Percentiles rank a stretch among this genome's conserved stretches.
phyloP scores from a whole-genome alignment of 2,113 vertebrate genomes.

The Phrynocephalus versicolor region DNA sequence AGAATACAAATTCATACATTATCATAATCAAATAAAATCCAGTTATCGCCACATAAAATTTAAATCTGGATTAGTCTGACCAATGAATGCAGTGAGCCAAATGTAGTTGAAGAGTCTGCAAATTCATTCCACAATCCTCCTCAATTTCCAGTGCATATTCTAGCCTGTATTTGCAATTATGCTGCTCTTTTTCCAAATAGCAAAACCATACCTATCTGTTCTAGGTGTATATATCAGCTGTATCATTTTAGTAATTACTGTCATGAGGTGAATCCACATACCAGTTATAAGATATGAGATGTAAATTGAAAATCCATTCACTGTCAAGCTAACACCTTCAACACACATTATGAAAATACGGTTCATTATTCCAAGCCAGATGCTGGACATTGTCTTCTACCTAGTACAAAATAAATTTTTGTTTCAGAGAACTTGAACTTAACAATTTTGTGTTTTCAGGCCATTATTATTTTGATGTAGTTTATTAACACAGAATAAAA shows the following conservation, averaged over 20 bases:
- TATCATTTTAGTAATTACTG: background rate
- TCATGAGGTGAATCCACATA: conserved; percentile 14
- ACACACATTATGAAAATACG: background rate
- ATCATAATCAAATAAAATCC: background rate
- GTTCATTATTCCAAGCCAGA: background rate
- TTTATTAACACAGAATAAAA: conserved; percentile 20
- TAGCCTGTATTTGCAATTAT: background rate
- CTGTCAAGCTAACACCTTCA: background rate
- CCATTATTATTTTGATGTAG: background rate
- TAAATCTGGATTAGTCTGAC: background rate
- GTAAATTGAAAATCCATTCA: background rate
- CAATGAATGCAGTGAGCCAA: background rate
- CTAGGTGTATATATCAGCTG: background rate
- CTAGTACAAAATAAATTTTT: conserved; percentile 14
- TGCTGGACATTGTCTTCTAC: background rate
- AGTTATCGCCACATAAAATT: background rate
- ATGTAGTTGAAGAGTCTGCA: background rate
- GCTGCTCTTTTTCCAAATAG: background rate
- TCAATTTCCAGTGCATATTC: background rate
- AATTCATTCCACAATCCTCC: background rate
- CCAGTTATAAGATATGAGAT: conserved; percentile 18
- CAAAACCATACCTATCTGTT: background rate
- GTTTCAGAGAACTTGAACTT: conserved; percentile 7
- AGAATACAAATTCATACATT: background rate
- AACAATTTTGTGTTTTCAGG: background rate